Conservation (phyloP, 2,113 vertebrate genomes). For the Rhinopomastus cyanomelas region DNA sequence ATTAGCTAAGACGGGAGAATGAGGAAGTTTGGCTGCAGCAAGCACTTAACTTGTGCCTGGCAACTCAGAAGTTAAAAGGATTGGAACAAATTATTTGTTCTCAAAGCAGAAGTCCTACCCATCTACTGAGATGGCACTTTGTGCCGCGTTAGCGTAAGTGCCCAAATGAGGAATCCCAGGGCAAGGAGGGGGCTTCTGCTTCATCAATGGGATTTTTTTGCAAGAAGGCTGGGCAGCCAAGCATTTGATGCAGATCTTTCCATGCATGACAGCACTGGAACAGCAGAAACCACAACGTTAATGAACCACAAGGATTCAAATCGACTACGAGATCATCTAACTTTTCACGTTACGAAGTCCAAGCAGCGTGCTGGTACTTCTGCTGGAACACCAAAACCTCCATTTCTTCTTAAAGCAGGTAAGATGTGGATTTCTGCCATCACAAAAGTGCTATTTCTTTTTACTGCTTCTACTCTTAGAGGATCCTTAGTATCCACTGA, state of each 20-base stretch:
- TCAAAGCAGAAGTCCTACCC: not conserved
- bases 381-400: slow-evolving; percentile 1
- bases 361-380: not conserved
- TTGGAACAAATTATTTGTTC: slow-evolving; percentile 24
- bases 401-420: slow-evolving; percentile 6
- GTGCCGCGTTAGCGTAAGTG: not conserved
- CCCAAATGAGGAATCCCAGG: not conserved
- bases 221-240: slow-evolving; percentile 35
- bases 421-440: not conserved
- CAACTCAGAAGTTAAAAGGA: not conserved
- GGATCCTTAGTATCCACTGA: not conserved
- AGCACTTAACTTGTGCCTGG: slow-evolving; percentile 6
- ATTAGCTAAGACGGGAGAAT: slow-evolving; percentile 1
- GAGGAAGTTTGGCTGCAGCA: slow-evolving; percentile 27
- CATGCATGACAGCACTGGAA: not conserved
- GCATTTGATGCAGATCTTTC: slow-evolving; percentile 26
- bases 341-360: not conserved
- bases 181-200: not conserved
- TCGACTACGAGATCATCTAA: not conserved
- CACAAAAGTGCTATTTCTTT: not conserved
- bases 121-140: not conserved
- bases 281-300: not conserved
- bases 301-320: slow-evolving; percentile 13
- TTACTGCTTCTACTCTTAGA: not conserved
- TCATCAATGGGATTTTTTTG: slow-evolving; percentile 36